Evolutionary conservation across 2,888 invertebrate genomes (phyloP), one percentile per base, ranked within the genome.

Genomic region (Dryococelus australis): DNA sequence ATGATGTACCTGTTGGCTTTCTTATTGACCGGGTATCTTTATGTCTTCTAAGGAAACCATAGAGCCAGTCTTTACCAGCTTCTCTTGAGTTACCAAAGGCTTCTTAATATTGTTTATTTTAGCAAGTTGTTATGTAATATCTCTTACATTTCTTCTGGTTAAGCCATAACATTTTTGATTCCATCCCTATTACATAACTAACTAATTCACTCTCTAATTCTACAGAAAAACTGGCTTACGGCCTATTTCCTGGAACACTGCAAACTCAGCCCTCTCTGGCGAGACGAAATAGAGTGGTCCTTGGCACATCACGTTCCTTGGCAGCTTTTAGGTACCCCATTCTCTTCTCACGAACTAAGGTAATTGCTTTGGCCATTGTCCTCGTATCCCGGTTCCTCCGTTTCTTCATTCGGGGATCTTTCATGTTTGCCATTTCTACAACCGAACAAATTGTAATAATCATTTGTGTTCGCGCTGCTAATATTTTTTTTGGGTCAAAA

Each of bases 1-100:
- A 65, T 8, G 65, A 65, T 65, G 65, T 65, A 65, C 65, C 65
- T 65, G 65, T 65, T 65, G 65, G 65, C 65, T 65, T 65, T 65
- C 65, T 65, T 65, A 65, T 65, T 65, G 65, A 65, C 65, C 6
- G 65, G 10, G 65, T 65, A 65, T 65, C 65, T 65, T 65, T 65
- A 65, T 65, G 65, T 20, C 20, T 24, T 65, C 65, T 65, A 65
- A 65, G 65, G 6, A 65, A 65, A 65, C 65, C 65, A 65, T 16
- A 24, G 24, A 65, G 65, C 24, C 65, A 65, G n/a, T 65, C 65
- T 20, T 65, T 65, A 20, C 65, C 65, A 65, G 65, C 65, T 65
- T 65, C n/a, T 65, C 65, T 24, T 65, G 65, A 65, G 65, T 65
- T 65, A 65, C 65, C 65, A 65, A 65, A 65, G 20, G 65, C 3